These are phyloP conservation scores for Lagria hirta DNA, from an alignment of 2,888 invertebrate genomes.

Conservation along the genomic window DNA sequence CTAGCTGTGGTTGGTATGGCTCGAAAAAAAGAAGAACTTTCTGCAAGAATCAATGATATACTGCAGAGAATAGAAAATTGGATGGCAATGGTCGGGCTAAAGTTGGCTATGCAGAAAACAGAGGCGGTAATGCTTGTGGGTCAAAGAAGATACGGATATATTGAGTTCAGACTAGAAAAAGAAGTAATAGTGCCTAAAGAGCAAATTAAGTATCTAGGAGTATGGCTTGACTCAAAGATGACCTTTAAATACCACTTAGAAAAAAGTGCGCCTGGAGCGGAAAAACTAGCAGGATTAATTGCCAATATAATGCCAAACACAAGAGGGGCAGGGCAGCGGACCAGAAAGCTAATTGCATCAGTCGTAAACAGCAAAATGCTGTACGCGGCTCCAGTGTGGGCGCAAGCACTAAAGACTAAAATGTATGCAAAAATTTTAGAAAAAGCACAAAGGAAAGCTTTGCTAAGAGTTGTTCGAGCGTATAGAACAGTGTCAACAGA, in stretches of 20 bases:
- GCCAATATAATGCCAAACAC: constrained; percentile 31
- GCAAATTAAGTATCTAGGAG: constrained; percentile 32
- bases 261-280: constrained; percentile 24
- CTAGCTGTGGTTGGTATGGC: constrained; percentile 4
- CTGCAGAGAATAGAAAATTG: background rate
- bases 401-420: background rate
- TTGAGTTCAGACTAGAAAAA: constrained; percentile 3
- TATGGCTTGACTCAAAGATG: constrained; percentile 25
- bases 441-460: constrained; percentile 6
- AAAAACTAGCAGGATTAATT: constrained; percentile 19
- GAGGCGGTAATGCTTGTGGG: constrained; percentile 8
- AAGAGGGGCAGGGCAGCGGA: constrained; percentile 8
- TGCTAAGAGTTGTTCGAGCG: background rate
- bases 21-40: background rate
- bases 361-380: constrained; percentile 14
- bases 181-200: background rate
- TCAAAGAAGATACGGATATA: background rate
- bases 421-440: constrained; percentile 6
- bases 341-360: constrained; percentile 8
- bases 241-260: constrained; percentile 29
- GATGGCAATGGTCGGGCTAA: background rate
- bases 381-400: constrained; percentile 19
- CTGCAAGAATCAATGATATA: background rate
- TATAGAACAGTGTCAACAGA: constrained; percentile 8
- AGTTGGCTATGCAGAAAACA: constrained; percentile 13